Evolutionary conservation across 2,888 invertebrate species (phyloP), one percentile per base, ranked within the genome.

Genomic region (Cistogaster globosa): DNA sequence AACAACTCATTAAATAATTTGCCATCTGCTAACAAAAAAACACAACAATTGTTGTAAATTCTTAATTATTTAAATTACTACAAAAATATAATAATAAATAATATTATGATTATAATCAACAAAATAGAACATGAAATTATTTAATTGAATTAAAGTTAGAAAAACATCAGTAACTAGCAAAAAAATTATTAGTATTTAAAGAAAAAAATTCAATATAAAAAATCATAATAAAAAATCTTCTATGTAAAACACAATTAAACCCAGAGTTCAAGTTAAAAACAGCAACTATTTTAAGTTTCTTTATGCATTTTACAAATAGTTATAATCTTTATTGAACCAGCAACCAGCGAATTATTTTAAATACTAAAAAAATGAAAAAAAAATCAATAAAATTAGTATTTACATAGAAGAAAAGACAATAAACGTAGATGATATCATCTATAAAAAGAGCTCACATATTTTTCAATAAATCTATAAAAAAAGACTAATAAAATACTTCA

Each of bases 381-480:
- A 8, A 32, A 5, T 45, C 14, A 72, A 45, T 63, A 55, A 80
- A 75, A 48, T 63, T 32, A 42, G 42, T 32, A 32, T 32, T 32
- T 32, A 65, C 55, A 53, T 32, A 48, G 32, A 22, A 51, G 38
- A 20, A 20, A 69, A 71, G 71, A 72, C 57, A 79, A 72, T 58
- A 65, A 72, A 62, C 76, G 58, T 69, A 76, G 69, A 82, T 82
- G 82, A 82, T 76, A 69, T 82, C 82, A 82, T 82, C 82, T 65
- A 69, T 48, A 63, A 63, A 76, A 76, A 63, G 69, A 76, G 57
- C 69, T 69, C 63, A 76, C 53, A 62, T 60, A 68, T 75, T 55
- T 69, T 45, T 62, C 22, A 71, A 32, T 58, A 62, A 55, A 42
- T 42, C 36, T 20, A 32, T 20, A 32, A 38, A 65, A 63, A 57